Evolutionary conservation across 2,113 vertebrate genomes (phyloP), one percentile per base, ranked within the genome.

Genomic region (Protobothrops mucrosquamatus): DNA sequence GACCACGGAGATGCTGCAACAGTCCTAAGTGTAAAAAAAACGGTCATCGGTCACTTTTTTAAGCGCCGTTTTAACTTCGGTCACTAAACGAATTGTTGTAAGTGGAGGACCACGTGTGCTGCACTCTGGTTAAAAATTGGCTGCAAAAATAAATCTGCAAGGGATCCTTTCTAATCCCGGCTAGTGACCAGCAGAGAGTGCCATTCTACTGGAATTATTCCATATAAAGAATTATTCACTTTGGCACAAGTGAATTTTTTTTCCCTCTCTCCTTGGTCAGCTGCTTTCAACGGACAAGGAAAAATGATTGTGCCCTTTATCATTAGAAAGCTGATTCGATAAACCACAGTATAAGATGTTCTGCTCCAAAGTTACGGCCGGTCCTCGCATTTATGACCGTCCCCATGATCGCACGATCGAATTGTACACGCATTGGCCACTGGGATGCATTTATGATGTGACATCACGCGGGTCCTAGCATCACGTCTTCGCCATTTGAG

Each of bases 131-230:
- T 52, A 2, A 29, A n/a, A 93, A 3, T 0, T 3, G 0, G 69
- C 39, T 0, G 0, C 2, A 29, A 61, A 51, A 85, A 48, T 22
- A 59, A n/a, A 54, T 9, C 91, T 11, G 15, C 3, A 48, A 0
- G 46, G 10, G 0, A 3, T 0, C 2, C 2, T 15, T 11, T 61
- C 1, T 0, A 3, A 0, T 29, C 46, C 29, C 48, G 18, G 3
- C 7, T 26, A 1, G 15, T 91, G 92, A 11, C 95, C 95, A 4
- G 95, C 93, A 97, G 96, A 94, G 96, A 93, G 95, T 51, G 10
- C 8, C 2, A 57, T 51, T 51, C 8, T 51, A 51, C n/a, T 5
- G 81, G 11, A 0, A 88, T 51, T 56, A 23, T 9, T 59, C 0
- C 0, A 0, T 2, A 20, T 29, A 3, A 2, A 10, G 12, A 1